Evolutionary conservation across 2,113 vertebrate species (phyloP).

Genomic region (Protobothrops flavoviridis): DNA sequence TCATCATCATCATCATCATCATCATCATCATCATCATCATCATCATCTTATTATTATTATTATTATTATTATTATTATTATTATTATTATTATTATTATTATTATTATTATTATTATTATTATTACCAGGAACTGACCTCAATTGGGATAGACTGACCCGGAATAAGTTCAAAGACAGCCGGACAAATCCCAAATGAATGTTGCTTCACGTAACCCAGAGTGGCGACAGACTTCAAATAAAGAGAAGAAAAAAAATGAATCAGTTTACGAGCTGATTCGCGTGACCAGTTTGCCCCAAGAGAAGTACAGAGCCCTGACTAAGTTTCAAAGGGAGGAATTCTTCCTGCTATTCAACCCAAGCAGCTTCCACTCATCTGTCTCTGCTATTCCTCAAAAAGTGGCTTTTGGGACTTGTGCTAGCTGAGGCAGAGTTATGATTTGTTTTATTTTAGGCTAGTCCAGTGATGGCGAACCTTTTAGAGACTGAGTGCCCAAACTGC

Average conservation of each 20-base stretch:
- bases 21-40: too few species aligned
- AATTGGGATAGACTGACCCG: constrained; percentile 73
- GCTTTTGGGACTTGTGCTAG: neutral
- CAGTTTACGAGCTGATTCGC: neutral
- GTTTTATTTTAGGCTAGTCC: neutral
- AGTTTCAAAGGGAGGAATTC: neutral
- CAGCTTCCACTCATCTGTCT: neutral
- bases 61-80: neutral
- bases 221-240: constrained; percentile 67
- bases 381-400: neutral
- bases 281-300: neutral
- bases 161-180: constrained; percentile 77
- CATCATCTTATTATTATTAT: too few species aligned
- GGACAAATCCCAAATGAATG: constrained; percentile 85
- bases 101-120: too few species aligned
- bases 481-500: too few species aligned
- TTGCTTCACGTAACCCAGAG: constrained; percentile 73
- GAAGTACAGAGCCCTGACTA: neutral
- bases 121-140: constrained; percentile 74
- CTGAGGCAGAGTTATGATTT: neutral
- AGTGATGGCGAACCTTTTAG: too few species aligned
- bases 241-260: neutral
- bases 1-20: too few species aligned
- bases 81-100: neutral
- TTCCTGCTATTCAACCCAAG: neutral